phyloP scores from a whole-genome alignment of 2,797 vertebrate species.

The Bovichtus diacanthus region DNA sequence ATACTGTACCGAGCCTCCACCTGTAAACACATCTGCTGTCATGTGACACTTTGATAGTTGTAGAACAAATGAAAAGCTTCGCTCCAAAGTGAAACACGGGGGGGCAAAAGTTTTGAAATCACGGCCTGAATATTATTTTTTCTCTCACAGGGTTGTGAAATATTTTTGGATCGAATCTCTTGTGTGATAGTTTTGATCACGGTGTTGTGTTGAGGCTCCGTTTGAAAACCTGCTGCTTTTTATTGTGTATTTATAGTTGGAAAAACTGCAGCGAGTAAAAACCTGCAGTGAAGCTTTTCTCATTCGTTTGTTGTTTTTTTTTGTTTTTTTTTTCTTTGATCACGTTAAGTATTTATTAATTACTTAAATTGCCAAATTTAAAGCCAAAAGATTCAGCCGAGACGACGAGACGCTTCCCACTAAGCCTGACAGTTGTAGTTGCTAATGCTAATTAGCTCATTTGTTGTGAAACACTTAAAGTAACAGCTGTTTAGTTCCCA shows the following conservation, averaged over 20 bases:
- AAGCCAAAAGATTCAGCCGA: constrained; percentile 43
- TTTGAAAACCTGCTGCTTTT: constrained; percentile 45
- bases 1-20: neutral
- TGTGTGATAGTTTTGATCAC: neutral
- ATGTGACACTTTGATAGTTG: neutral
- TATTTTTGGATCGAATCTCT: neutral
- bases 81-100: neutral
- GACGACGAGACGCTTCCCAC: constrained; percentile 4
- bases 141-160: neutral
- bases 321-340: constrained; percentile 22
- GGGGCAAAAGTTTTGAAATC: neutral
- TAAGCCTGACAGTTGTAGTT: neutral
- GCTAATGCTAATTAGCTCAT: constrained; percentile 39
- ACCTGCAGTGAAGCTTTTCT: constrained; percentile 34
- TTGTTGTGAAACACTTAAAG: constrained; percentile 16
- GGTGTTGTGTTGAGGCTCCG: neutral
- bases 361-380: neutral
- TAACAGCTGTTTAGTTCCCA: neutral
- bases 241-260: constrained; percentile 11
- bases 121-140: neutral
- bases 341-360: constrained; percentile 41
- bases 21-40: constrained; percentile 1
- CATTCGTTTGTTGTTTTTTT: constrained; percentile 12
- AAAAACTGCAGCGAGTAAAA: constrained; percentile 24
- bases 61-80: neutral